Conservation (phyloP, 2,113 vertebrate species). For the Dryoscopus gambensis region DNA sequence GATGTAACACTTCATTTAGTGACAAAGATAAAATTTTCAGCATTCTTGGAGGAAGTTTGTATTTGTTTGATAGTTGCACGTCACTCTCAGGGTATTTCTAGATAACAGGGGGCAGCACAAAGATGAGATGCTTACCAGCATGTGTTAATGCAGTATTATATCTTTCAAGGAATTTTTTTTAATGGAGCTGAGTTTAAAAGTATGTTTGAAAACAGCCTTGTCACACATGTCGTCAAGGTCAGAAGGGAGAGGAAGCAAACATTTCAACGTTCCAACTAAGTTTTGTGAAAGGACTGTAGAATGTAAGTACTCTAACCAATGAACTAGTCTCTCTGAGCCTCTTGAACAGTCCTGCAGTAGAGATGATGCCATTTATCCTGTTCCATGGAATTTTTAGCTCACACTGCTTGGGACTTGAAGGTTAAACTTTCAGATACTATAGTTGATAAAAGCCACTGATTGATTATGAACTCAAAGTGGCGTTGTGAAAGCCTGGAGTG, state of each 20-base stretch:
- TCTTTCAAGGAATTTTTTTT: neutral
- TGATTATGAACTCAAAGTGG: neutral
- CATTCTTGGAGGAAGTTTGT: neutral
- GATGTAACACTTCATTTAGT: neutral
- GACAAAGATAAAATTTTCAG: neutral
- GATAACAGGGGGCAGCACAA: neutral
- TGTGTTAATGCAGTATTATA: neutral
- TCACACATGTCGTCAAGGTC: neutral
- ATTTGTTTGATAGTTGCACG: neutral
- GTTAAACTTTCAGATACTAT: neutral
- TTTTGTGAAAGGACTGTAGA: neutral
- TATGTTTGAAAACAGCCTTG: constrained; percentile 7
- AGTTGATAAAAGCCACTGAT: neutral
- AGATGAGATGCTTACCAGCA: neutral
- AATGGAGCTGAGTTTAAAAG: neutral
- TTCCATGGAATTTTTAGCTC: neutral
- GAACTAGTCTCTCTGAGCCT: neutral
- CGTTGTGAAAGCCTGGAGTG: neutral
- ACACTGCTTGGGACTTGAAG: neutral
- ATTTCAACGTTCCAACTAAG: neutral
- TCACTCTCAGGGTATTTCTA: neutral
- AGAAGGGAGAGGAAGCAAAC: neutral
- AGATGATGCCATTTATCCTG: neutral
- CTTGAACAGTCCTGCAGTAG: neutral
- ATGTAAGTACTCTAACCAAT: neutral